Percentiles rank a stretch among this genome's conserved stretches.
These are phyloP conservation scores for Esperia sulphurella DNA, from an alignment of 2,888 invertebrate species.

Conservation along the genomic window DNA sequence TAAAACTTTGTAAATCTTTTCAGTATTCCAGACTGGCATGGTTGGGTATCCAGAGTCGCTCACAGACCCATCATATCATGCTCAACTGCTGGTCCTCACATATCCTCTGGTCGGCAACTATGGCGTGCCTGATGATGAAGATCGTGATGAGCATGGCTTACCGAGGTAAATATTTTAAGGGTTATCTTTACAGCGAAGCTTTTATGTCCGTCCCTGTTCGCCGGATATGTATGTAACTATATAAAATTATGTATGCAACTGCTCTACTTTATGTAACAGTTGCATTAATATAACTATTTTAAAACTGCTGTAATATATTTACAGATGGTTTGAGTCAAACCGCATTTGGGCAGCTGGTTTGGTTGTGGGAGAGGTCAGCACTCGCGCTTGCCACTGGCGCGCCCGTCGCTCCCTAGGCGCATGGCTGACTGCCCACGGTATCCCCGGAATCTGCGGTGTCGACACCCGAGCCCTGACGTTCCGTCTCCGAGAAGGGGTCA, in stretches of 20 bases:
- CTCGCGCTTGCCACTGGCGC: constrained; percentile 94
- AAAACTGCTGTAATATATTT: no score
- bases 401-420: constrained; percentile 86
- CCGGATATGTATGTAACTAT: no score
- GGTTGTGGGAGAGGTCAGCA: constrained; percentile 94
- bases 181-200: no score
- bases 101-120: constrained; percentile 99
- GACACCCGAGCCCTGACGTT: constrained; percentile 97
- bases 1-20: background rate
- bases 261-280: no score
- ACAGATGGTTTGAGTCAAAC: constrained; percentile 93
- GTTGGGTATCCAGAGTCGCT: constrained; percentile 99
- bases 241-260: no score
- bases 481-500: constrained; percentile 92
- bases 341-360: constrained; percentile 95
- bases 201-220: no score
- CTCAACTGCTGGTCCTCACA: constrained; percentile 96
- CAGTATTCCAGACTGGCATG: constrained; percentile 99
- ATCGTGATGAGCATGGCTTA: constrained; percentile 86
- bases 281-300: no score
- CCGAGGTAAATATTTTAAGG: constrained; percentile 78
- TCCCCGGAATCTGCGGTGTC: constrained; percentile 94
- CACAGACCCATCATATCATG: constrained; percentile 98
- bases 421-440: constrained; percentile 89
- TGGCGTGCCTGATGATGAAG: constrained; percentile 88